A percentile compares a stretch with the other conserved stretches of the same genome.
These are phyloP conservation scores for Salvelinus alpinus DNA, from an alignment of 2,113 vertebrate genomes.

Conservation along the genomic window DNA sequence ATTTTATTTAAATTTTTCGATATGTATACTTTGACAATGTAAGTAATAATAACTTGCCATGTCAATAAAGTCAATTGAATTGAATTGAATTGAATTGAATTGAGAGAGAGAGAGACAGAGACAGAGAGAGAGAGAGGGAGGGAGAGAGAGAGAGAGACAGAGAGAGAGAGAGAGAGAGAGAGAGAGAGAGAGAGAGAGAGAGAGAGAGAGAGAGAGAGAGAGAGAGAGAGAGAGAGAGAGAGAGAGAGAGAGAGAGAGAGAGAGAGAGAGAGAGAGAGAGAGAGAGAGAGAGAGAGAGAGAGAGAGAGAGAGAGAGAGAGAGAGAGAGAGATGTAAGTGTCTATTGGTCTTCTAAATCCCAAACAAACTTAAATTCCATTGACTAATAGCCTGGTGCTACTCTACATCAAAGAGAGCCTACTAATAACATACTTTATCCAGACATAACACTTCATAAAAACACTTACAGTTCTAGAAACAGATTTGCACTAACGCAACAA, in stretches of 20 bases:
- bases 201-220: neutral
- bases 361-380: no score
- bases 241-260: neutral
- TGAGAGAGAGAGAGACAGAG: neutral
- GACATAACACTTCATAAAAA: neutral
- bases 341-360: neutral
- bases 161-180: neutral
- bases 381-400: neutral
- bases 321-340: neutral
- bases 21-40: no score
- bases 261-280: no score
- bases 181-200: neutral
- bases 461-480: neutral
- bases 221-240: neutral
- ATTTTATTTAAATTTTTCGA: no score
- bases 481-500: neutral
- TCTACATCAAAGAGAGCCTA: neutral
- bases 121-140: neutral
- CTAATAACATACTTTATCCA: neutral
- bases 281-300: no score
- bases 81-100: no score
- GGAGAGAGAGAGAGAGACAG: neutral
- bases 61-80: no score
- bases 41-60: no score
- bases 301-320: no score